A percentile compares a stretch with the other conserved stretches of the same genome.
These are phyloP conservation scores for Aradus depressus DNA, from an alignment of 2,888 invertebrate genomes.

Conservation along the genomic window DNA sequence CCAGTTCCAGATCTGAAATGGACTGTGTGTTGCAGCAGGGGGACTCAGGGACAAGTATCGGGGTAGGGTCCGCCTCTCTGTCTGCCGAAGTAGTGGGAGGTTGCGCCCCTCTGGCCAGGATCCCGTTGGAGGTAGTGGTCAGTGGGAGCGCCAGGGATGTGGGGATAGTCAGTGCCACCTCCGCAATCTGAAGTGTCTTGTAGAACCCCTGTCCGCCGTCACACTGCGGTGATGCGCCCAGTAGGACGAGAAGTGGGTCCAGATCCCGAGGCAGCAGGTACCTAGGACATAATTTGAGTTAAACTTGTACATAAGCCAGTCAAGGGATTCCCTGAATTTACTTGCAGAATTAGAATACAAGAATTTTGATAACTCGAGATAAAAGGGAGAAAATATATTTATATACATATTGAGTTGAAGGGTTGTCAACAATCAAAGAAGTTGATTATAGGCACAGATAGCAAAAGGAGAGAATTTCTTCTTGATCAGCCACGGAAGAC, in stretches of 20 bases:
- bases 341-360: not conserved
- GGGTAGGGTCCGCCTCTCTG: conserved; percentile 3
- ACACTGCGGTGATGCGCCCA: conserved; percentile 28
- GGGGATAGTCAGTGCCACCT: conserved; percentile 12
- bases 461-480: too few relatives aligned
- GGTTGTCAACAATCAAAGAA: too few relatives aligned
- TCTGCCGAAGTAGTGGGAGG: conserved; percentile 1
- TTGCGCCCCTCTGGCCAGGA: not conserved
- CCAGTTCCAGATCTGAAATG: conserved; percentile 21
- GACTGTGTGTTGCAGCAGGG: conserved; percentile 22
- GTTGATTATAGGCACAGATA: too few relatives aligned
- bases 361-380: not conserved
- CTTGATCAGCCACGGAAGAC: too few relatives aligned
- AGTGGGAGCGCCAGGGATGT: conserved; percentile 18
- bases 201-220: conserved; percentile 27
- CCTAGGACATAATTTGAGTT: conserved; percentile 8
- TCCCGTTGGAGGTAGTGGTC: conserved; percentile 7
- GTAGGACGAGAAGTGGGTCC: conserved; percentile 28
- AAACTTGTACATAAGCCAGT: not conserved
- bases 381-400: too few relatives aligned
- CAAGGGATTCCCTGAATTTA: not conserved
- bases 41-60: too few relatives aligned
- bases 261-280: conserved; percentile 28
- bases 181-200: conserved; percentile 22
- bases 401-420: too few relatives aligned